Evolutionary conservation across 1,140 invertebrate genomes (phyloP).

Genomic region (Ceratosolen solmsi): DNA sequence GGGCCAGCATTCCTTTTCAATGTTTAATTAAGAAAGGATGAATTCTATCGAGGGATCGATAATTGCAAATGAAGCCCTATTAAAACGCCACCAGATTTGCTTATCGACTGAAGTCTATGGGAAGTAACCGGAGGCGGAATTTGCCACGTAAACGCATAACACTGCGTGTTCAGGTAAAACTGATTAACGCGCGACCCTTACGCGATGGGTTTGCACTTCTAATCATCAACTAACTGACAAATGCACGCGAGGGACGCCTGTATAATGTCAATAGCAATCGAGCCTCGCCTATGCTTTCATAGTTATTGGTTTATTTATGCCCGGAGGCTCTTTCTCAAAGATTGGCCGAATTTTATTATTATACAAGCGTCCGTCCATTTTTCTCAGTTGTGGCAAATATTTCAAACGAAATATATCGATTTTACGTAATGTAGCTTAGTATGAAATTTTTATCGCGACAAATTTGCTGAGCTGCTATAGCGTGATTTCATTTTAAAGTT

Average conservation of each 20-base stretch:
- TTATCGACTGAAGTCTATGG: conserved; percentile 20
- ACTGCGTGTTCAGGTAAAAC: background rate
- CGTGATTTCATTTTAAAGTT: background rate
- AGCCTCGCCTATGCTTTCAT: background rate
- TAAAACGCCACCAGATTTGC: conserved; percentile 5
- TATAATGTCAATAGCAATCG: background rate
- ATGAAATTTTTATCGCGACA: background rate
- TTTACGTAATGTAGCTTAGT: background rate
- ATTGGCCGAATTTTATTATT: background rate
- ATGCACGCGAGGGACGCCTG: background rate
- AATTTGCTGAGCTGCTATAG: background rate
- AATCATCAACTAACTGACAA: conserved; percentile 7
- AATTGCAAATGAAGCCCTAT: background rate
- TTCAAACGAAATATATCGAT: background rate
- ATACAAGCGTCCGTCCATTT: background rate
- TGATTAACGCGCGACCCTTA: background rate
- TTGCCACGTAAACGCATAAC: background rate
- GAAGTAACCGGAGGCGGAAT: background rate
- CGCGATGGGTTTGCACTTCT: conserved; percentile 21
- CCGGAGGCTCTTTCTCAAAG: background rate
- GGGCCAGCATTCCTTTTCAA: background rate
- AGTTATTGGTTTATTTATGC: background rate
- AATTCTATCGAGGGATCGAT: no score
- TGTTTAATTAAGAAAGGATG: background rate
- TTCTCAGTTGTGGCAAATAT: background rate